Conservation (phyloP, 2,797 vertebrate species). For the Arctocebus calabarensis region DNA sequence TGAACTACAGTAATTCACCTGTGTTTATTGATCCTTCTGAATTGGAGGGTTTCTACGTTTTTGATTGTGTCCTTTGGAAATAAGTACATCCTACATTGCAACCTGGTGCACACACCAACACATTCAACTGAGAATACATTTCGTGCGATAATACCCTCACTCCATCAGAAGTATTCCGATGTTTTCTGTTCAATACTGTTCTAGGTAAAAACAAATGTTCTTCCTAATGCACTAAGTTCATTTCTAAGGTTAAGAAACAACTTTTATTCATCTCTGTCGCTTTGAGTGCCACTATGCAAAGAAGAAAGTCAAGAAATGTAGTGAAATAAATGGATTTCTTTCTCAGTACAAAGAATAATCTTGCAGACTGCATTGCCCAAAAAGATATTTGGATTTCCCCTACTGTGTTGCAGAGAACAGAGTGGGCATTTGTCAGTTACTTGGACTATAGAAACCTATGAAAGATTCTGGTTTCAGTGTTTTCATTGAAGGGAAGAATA, state of each 20-base stretch:
- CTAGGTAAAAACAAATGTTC: not conserved
- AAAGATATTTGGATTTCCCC: not conserved
- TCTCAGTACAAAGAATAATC: not conserved
- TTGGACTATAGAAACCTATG: not conserved
- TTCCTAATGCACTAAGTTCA: not conserved
- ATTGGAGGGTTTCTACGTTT: not conserved
- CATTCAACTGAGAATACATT: not conserved
- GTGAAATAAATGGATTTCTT: not conserved
- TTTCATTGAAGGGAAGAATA: not conserved
- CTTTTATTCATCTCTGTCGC: not conserved
- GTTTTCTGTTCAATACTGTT: not conserved
- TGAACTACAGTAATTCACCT: not conserved
- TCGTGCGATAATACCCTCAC: not conserved
- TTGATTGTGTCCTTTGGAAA: not conserved
- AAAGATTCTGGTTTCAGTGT: not conserved
- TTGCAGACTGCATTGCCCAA: not conserved
- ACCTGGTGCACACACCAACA: not conserved
- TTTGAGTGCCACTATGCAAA: not conserved
- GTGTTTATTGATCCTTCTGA: not conserved
- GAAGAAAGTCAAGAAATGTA: not conserved
- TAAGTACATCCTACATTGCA: not conserved
- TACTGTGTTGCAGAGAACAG: not conserved
- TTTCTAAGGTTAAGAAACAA: not conserved
- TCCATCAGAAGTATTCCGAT: not conserved
- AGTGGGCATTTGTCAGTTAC: not conserved